These are phyloP conservation scores for Suricata suricatta DNA, from an alignment of 2,113 vertebrate species.

Conservation along the genomic window DNA sequence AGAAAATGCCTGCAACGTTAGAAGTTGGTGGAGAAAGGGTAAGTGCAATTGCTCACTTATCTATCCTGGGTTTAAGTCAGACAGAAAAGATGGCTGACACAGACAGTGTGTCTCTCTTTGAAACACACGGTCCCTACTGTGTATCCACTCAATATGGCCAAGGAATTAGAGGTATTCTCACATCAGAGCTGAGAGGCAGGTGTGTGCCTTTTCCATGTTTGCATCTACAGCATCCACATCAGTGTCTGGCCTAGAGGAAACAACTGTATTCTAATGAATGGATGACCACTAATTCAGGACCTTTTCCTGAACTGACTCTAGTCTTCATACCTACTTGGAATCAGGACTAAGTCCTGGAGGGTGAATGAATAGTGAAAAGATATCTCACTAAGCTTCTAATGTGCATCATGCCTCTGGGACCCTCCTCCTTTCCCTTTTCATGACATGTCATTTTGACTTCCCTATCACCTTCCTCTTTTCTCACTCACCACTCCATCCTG, in stretches of 20 bases:
- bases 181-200: background rate
- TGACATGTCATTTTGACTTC: background rate
- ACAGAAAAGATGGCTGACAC: too few relatives aligned
- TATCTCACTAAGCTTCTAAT: background rate
- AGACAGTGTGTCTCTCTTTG: background rate
- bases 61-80: background rate
- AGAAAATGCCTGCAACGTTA: background rate
- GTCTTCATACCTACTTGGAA: background rate
- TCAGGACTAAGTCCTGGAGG: background rate
- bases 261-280: background rate
- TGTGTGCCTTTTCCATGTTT: background rate
- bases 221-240: background rate
- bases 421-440: background rate
- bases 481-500: background rate
- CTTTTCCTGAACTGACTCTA: background rate
- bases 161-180: background rate
- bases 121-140: background rate
- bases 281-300: background rate
- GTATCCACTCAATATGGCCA: background rate
- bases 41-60: background rate
- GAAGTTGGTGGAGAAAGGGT: background rate
- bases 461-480: fast-evolving
- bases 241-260: too few relatives aligned
- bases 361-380: background rate
- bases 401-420: too few relatives aligned